These are phyloP conservation scores for Sylvicola cinctus DNA, from an alignment of 2,888 invertebrate genomes.

Conservation along the genomic window DNA sequence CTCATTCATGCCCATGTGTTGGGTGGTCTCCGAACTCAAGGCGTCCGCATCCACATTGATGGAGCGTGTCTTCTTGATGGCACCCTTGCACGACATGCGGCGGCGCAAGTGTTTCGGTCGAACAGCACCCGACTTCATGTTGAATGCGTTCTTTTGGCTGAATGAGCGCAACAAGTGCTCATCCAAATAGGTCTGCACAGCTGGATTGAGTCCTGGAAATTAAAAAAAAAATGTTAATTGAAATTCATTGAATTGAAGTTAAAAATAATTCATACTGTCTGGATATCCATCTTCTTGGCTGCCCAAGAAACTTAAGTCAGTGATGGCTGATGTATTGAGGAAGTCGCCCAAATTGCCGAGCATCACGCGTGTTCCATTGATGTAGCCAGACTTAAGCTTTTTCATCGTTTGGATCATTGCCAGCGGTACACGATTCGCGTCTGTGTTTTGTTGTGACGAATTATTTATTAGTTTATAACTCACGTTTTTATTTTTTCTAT, in stretches of 20 bases:
- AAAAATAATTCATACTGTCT: conserved; percentile 37
- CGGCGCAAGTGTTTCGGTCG: conserved; percentile 39
- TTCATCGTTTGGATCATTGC: conserved; percentile 96
- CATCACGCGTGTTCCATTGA: conserved; percentile 94
- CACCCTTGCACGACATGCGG: conserved; percentile 75
- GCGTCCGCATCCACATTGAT: conserved; percentile 52
- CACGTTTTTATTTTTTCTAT: no score
- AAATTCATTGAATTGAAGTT: conserved; percentile 1
- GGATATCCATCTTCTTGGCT: conserved; percentile 84
- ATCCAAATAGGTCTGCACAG: conserved; percentile 72
- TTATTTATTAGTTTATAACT: conserved; percentile 46
- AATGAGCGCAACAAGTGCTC: conserved; percentile 67
- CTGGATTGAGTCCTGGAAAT: conserved; percentile 44
- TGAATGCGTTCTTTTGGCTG: conserved; percentile 47
- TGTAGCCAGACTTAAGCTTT: conserved; percentile 94
- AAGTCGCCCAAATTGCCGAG: conserved; percentile 90
- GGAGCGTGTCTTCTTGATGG: conserved; percentile 82
- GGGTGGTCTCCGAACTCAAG: no score
- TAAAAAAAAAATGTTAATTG: conserved; percentile 2
- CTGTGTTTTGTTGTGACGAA: conserved; percentile 28
- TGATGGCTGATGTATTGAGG: conserved; percentile 90
- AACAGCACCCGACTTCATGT: conserved; percentile 29
- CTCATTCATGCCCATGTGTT: conserved; percentile 17
- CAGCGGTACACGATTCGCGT: conserved; percentile 76
- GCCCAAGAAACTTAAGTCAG: conserved; percentile 86